Base-by-base conservation (phyloP, 92 coral and sea anemone genomes). In the Palythoa caribaeorum region DNA sequence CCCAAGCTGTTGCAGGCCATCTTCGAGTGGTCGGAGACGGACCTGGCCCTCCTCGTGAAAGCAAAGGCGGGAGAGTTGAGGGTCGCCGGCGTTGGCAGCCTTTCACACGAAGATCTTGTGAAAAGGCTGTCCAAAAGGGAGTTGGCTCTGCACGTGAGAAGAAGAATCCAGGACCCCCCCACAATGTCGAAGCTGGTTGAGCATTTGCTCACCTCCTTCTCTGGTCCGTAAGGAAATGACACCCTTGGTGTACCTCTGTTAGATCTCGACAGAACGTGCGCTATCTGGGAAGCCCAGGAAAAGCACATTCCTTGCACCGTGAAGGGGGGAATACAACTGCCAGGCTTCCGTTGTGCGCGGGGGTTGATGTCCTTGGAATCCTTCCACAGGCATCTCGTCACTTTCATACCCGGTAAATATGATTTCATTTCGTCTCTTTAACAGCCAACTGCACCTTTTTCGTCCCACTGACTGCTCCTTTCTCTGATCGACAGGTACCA, bases 181-280 rank as follows among this genome's bases (percentile, higher is more conserved):
- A 71, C 84, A n/a, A 91, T 89, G 39, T 77, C 88, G 2, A 21
- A 17, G 19, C 54, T 93, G 9, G 51, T 93, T 71, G 19, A 55
- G 40, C 44, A 91, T 4, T 85, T 93, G n/a, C 51, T 93, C 4
- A 85, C 86, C 36, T 73, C 90, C 28, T 91, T 84, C 75, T n/a
- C n/a, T n/a, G 89, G 95, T 17, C 90, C 88, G 4, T 88, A 91
- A 55, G 90, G 92, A 12, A 47, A 1, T 12, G 93, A 90, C 60
- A 93, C 92, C 21, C 55, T 88, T 7, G 95, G 95, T 9, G 95
- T 93, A 38, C 92, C 93, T 1, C 87, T 93, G 4, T 83, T 93
- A 15, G 90, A 90, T 62, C 15, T 12, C 5, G 90, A 84, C 62
- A 38, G 84, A 8, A 79, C 71, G 13, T 79, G 87, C 89, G 37